These are phyloP conservation scores for Pseudoatta argentina DNA, from an alignment of 1,140 invertebrate species.

Conservation along the genomic window DNA sequence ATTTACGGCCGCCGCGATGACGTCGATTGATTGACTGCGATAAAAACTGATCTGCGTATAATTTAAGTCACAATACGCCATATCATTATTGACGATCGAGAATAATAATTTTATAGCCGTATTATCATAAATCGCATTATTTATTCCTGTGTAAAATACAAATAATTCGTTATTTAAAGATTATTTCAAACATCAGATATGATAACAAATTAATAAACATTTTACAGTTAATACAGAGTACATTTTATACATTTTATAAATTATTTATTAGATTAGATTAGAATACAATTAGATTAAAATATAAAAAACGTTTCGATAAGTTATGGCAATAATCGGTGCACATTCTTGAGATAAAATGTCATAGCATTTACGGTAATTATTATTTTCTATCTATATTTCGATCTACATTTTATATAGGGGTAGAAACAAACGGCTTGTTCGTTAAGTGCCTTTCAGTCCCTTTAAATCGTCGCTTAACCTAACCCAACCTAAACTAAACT, in stretches of 20 bases:
- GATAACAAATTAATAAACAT: background rate
- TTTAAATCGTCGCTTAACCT: slow-evolving; percentile 76
- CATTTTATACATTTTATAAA: too few species aligned
- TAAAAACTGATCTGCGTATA: slow-evolving; percentile 9
- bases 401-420: background rate
- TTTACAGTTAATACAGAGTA: background rate
- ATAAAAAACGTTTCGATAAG: background rate
- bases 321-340: background rate
- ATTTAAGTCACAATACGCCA: background rate
- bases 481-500: slow-evolving; percentile 58
- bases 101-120: slow-evolving; percentile 10
- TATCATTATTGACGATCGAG: slow-evolving; percentile 5
- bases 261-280: too few species aligned
- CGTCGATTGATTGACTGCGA: background rate
- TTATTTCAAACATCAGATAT: background rate
- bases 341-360: background rate
- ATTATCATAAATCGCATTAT: background rate
- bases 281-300: too few species aligned
- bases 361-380: background rate
- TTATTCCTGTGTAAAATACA: background rate
- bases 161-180: background rate
- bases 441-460: slow-evolving; percentile 51
- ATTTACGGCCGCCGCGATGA: slow-evolving; percentile 50
- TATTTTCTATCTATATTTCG: background rate
- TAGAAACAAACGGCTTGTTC: slow-evolving; percentile 33